These are phyloP conservation scores for Sebastes itinus DNA, from an alignment of 2,797 vertebrate species.

Conservation along the genomic window DNA sequence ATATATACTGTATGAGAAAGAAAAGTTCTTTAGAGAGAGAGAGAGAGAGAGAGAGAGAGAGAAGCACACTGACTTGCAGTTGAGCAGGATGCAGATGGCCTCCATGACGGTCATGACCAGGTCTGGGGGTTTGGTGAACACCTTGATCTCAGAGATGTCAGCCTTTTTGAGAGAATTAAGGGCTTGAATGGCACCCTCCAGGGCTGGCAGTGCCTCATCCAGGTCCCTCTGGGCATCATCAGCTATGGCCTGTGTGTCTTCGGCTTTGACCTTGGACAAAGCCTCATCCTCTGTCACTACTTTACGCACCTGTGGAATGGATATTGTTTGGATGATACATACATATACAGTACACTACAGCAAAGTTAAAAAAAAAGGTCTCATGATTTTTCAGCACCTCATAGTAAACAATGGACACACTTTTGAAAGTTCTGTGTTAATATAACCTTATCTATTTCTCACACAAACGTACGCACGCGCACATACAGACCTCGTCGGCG, in stretches of 20 bases:
- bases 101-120: conserved; percentile 91
- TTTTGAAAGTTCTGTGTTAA: background rate
- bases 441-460: background rate
- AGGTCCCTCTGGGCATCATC: conserved; percentile 88
- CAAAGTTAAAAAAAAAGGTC: background rate
- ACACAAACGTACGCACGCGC: background rate
- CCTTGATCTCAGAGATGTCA: conserved; percentile 89
- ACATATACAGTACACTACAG: background rate
- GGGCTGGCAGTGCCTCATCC: conserved; percentile 85
- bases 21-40: background rate
- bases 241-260: conserved; percentile 88
- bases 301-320: conserved; percentile 77
- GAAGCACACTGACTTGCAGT: conserved; percentile 82
- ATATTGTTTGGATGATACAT: background rate
- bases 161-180: conserved; percentile 88
- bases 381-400: background rate
- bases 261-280: conserved; percentile 85
- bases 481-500: conserved; percentile 82
- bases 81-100: conserved; percentile 87
- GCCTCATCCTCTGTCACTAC: conserved; percentile 87
- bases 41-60: background rate
- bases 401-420: background rate
- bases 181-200: conserved; percentile 85
- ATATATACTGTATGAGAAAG: background rate
- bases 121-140: conserved; percentile 89